Evolutionary conservation across 2,888 invertebrate genomes (phyloP), one percentile per base, ranked within the genome.

Genomic region (Epistrophella euchroma): DNA sequence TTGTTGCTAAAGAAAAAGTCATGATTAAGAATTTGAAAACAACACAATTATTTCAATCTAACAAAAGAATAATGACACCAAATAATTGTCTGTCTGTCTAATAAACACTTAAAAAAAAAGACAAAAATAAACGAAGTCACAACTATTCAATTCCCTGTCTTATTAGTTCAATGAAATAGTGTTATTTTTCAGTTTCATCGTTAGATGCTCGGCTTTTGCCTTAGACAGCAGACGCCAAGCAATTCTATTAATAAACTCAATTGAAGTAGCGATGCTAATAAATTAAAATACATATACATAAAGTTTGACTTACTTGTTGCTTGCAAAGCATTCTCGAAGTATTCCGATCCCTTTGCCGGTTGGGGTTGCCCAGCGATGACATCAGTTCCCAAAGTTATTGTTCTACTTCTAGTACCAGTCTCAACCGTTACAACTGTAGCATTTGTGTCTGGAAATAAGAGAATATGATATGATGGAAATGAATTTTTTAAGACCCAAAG

Each of bases 241-340:
- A 17, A 32, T 62, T 62, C 60, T 60, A 45, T 73, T 75, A 77
- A 62, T 71, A 50, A 60, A 76, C 47, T 72, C 45, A 43, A 77
- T 82, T 82, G 58, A 77, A 55, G 45, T n/a, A 72, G 37, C 60
- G 68, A 73, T 47, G 56, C 77, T 40, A 77, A 43, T 25, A 43
- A 60, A 72, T 82, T 28, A 70, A 60, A 22, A 52, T 68, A 6
- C 4, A 13, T 13, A 37, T 37, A 7, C 5, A 22, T 11, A 32
- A 3, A 64, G 4, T 43, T 64, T 47, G 32, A 88, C 88, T 89
- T 88, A 90, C 90, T 89, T 88, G 90, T 90, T 43, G 88, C 88
- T 75, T 88, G 88, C 37, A 90, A 73, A 4, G 90, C 90, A 25
- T 62, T 88, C 73, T 90, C 90, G 66, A 84, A 90, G 73, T 89